These are phyloP conservation scores for Semibalanus balanoides DNA, from an alignment of 1,140 invertebrate genomes.

Conservation along the genomic window DNA sequence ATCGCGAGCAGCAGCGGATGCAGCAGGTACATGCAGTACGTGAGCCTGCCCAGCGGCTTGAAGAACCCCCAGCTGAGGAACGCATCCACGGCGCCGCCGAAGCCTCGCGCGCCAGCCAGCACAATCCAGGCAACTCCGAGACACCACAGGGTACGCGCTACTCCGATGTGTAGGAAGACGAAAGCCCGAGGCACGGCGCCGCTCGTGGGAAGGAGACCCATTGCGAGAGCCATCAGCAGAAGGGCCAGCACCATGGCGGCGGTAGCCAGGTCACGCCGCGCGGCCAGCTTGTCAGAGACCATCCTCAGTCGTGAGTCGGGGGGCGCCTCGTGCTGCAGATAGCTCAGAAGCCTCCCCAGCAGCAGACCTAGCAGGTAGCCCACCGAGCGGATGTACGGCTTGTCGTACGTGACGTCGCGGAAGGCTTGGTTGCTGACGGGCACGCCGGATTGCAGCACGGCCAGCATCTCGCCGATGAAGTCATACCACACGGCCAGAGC, in stretches of 20 bases:
- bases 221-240: not conserved
- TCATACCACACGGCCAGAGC: not conserved
- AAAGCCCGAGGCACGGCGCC: not conserved
- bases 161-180: not conserved
- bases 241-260: not conserved
- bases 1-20: conserved; percentile 41
- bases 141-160: not conserved
- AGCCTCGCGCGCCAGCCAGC: not conserved
- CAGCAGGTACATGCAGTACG: conserved; percentile 77
- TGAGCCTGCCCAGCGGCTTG: conserved; percentile 66
- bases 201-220: not conserved
- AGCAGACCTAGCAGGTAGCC: not conserved
- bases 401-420: not conserved
- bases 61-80: conserved; percentile 63
- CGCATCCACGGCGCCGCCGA: conserved; percentile 46
- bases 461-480: not conserved
- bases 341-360: not conserved
- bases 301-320: not conserved
- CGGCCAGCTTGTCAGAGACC: not conserved
- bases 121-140: not conserved
- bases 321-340: not conserved
- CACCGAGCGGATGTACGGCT: not conserved
- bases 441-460: not conserved
- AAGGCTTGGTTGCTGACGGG: not conserved
- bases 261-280: not conserved